Base-by-base conservation (phyloP, 2,888 invertebrate genomes). In the Eudemis profundana region DNA sequence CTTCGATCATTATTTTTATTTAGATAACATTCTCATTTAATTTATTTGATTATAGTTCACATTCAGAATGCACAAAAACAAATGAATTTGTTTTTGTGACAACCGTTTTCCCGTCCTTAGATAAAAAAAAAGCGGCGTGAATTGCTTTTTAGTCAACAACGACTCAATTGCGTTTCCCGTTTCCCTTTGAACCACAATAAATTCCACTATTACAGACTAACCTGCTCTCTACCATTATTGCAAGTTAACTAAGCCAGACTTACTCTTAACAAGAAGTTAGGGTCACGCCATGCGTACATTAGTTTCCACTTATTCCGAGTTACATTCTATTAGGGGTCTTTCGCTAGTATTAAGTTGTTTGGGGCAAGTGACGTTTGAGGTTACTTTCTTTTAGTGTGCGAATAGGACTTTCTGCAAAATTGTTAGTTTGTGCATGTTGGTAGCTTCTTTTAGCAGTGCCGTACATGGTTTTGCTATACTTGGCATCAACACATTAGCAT, bases 281-380 rank as follows among this genome's bases (percentile, higher is more conserved):
- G 49, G 54, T 54, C 62, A 56, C 54, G 54, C 54, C 47, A 62
- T 40, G 29, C 21, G 27, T 56, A 19, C 40, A 56, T 62, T 62
- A 62, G 46, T 23, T 23, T n/a, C 23, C 53, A 62, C 53, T 47
- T 38, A 38, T 15, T 36, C 36, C 15, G 12, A 14, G 27, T 54
- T 47, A 62, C 54, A 40, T 40, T 62, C 40, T 56, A 54, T 62
- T 54, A 40, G 27, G 54, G 17, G 33, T 8, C 51, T 42, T 51
- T 23, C 29, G 4, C n/a, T n/a, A 17, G 17, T 19, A 23, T 44
- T 29, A 29, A 19, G 29, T n/a, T 15, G 29, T 29, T 17, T 33
- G 27, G 29, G 29, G 17, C 12, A 14, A 21, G 12, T 10, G 21
- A n/a, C 21, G 4, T 1, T 23, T 23, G 7, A 17, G 51, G n/a